Conservation (phyloP, 1,140 invertebrate species). For the Pachyrhynchus sulphureomaculatus region DNA sequence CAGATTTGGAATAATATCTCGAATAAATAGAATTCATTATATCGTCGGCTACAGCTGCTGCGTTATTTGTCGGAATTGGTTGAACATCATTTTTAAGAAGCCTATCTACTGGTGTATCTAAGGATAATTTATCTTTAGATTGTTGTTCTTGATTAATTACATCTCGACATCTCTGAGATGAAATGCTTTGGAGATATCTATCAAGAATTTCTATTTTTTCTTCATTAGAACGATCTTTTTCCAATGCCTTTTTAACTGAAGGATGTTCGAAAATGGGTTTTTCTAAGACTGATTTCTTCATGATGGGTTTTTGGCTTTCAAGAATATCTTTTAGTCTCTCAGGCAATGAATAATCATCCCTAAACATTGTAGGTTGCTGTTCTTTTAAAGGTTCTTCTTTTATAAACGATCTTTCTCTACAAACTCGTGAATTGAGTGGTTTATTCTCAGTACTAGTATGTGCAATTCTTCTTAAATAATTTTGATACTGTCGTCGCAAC, state of each 20-base stretch:
- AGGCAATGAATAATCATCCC: not conserved
- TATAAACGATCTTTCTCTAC: not conserved
- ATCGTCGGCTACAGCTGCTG: conserved; percentile 36
- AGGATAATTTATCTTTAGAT: not conserved
- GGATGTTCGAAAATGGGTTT: not conserved
- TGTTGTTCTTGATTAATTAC: not conserved
- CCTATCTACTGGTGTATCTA: not conserved
- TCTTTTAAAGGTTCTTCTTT: conserved; percentile 3
- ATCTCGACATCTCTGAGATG: conserved; percentile 3
- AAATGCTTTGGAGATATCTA: conserved; percentile 23
- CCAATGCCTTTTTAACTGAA: not conserved
- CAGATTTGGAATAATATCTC: conserved; percentile 25
- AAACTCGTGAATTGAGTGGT: not conserved
- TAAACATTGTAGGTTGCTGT: not conserved
- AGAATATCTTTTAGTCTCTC: not conserved
- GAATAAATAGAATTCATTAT: conserved; percentile 41
- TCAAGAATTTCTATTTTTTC: conserved; percentile 31
- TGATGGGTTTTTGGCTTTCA: not conserved
- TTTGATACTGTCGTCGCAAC: conserved; percentile 48
- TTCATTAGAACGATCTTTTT: conserved; percentile 3
- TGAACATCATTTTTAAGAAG: not conserved
- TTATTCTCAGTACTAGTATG: not conserved
- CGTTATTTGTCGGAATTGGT: conserved; percentile 14
- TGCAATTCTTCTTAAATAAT: conserved; percentile 25
- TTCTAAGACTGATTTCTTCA: no score